Conservation (phyloP, 1,140 invertebrate species). For the Hetaerina americana region DNA sequence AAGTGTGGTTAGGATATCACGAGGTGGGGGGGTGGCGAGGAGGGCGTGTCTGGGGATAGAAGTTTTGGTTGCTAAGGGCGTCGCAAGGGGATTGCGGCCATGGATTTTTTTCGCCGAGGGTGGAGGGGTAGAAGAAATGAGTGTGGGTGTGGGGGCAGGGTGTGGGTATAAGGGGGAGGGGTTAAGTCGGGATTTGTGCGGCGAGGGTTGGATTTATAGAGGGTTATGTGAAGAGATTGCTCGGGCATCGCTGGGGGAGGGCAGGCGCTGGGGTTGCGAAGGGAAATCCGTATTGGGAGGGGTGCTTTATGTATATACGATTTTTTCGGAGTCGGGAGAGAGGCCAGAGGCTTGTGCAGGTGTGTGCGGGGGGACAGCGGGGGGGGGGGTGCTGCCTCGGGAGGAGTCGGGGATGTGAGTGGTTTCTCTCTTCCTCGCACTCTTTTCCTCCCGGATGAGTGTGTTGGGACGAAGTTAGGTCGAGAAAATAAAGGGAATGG, state of each 20-base stretch:
- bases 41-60: not conserved
- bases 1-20: too few species aligned
- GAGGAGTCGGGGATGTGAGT: too few species aligned
- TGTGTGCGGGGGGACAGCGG: too few species aligned
- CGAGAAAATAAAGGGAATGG: not conserved
- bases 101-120: too few species aligned
- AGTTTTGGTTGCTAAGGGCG: not conserved
- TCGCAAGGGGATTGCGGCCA: too few species aligned
- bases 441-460: not conserved
- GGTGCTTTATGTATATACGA: not conserved
- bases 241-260: not conserved
- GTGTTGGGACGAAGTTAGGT: not conserved
- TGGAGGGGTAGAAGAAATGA: too few species aligned
- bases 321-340: too few species aligned
- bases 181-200: not conserved
- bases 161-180: too few species aligned
- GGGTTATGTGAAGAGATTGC: not conserved
- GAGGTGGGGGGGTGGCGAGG: not conserved
- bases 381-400: too few species aligned
- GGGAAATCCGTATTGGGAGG: not conserved
- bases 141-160: too few species aligned
- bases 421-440: too few species aligned
- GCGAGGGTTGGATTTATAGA: not conserved
- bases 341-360: too few species aligned
- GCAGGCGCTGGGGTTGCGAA: not conserved